phyloP scores from a whole-genome alignment of 1,140 invertebrate genomes.

The Scaptomyza hsui region DNA sequence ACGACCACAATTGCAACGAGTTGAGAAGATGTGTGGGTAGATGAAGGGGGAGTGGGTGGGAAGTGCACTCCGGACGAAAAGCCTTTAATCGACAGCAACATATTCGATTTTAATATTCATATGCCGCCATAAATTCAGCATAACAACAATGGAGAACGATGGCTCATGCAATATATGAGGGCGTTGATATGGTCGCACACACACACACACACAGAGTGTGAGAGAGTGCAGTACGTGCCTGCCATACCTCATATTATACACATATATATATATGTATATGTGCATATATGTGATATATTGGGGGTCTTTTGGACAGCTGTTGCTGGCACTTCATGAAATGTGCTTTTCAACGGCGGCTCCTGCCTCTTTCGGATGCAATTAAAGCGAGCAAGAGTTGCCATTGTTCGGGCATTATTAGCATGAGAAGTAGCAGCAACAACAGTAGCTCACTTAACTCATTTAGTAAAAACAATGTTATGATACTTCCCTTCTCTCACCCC shows the following conservation, averaged over 20 bases:
- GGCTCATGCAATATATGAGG: constrained; percentile 55
- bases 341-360: constrained; percentile 27
- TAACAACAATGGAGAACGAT: constrained; percentile 44
- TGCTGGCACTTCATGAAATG: constrained; percentile 52
- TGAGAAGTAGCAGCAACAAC: not conserved
- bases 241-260: not conserved
- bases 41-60: not conserved
- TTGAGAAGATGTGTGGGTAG: not conserved
- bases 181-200: constrained; percentile 50
- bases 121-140: constrained; percentile 77
- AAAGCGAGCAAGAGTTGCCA: constrained; percentile 2
- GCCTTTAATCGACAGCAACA: constrained; percentile 83
- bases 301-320: constrained; percentile 37
- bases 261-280: not conserved
- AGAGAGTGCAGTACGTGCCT: not conserved
- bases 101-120: constrained; percentile 84
- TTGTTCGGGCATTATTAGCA: constrained; percentile 4
- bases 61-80: constrained; percentile 59
- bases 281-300: constrained; percentile 43
- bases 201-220: constrained; percentile 1
- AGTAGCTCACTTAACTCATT: not conserved
- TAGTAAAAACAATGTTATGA: not conserved
- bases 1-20: constrained; percentile 52
- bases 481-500: not conserved
- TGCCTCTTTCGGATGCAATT: constrained; percentile 7